These are phyloP conservation scores for Caranx ignobilis DNA, from an alignment of 2,113 vertebrate species.

Conservation along the genomic window DNA sequence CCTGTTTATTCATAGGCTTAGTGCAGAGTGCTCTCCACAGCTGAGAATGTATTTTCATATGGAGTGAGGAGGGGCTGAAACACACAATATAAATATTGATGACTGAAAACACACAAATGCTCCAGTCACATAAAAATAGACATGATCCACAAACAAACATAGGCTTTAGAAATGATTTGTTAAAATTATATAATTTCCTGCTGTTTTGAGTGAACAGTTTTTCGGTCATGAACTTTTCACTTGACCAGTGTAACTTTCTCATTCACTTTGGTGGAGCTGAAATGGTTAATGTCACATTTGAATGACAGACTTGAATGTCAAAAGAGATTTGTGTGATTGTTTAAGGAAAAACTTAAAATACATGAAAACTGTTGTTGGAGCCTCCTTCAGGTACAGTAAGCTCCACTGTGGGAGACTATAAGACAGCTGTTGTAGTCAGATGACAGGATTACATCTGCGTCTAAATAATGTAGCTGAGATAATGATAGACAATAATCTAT, in stretches of 20 bases:
- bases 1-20: slow-evolving; percentile 12
- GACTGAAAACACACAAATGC: neutral
- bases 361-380: too few relatives aligned
- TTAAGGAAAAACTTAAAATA: neutral
- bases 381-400: too few relatives aligned
- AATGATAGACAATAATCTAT: too few relatives aligned
- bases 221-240: neutral
- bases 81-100: neutral
- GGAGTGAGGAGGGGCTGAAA: neutral
- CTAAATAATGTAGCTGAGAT: neutral
- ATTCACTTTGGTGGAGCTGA: slow-evolving; percentile 36
- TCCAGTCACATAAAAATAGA: neutral
- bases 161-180: neutral
- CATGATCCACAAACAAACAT: neutral
- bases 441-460: neutral
- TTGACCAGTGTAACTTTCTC: neutral
- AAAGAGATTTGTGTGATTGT: neutral
- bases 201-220: neutral
- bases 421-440: neutral
- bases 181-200: neutral
- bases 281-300: slow-evolving; percentile 1
- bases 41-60: neutral
- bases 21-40: neutral
- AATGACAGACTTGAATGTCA: neutral
- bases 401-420: neutral